Conservation (phyloP, 2,888 invertebrate genomes). For the Chymomyza procnemis region DNA sequence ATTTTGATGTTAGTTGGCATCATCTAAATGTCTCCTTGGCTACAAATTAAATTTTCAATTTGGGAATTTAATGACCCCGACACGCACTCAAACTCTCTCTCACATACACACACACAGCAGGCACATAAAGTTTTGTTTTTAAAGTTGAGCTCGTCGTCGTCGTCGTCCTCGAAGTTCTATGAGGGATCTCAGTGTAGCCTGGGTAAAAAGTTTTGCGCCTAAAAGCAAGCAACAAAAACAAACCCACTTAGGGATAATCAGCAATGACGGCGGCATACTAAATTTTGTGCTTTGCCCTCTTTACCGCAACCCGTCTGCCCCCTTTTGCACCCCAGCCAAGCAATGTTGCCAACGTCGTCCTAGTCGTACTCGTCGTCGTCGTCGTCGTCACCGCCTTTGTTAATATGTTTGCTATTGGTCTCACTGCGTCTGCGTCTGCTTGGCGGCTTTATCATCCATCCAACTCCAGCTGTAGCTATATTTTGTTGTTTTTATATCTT, state of each 20-base stretch:
- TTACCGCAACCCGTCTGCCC: not conserved
- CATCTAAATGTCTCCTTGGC: not conserved
- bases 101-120: not conserved
- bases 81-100: not conserved
- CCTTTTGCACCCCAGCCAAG: not conserved
- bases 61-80: conserved; percentile 44
- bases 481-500: not conserved
- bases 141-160: conserved; percentile 34
- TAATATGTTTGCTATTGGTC: conserved; percentile 4
- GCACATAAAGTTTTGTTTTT: conserved; percentile 42
- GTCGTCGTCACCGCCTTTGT: not conserved
- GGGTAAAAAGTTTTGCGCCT: conserved; percentile 36
- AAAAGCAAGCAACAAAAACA: conserved; percentile 27
- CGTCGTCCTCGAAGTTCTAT: conserved; percentile 13
- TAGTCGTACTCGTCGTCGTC: too few species aligned
- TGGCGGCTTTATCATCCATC: not conserved
- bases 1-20: not conserved
- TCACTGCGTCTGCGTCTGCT: not conserved
- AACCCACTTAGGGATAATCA: not conserved
- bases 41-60: conserved; percentile 54
- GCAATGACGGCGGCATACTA: not conserved
- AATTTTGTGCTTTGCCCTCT: not conserved
- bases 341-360: not conserved
- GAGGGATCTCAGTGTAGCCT: not conserved
- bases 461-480: not conserved